These are phyloP conservation scores for Atherinosoma microstoma DNA, from an alignment of 2,797 vertebrate genomes.

Conservation along the genomic window DNA sequence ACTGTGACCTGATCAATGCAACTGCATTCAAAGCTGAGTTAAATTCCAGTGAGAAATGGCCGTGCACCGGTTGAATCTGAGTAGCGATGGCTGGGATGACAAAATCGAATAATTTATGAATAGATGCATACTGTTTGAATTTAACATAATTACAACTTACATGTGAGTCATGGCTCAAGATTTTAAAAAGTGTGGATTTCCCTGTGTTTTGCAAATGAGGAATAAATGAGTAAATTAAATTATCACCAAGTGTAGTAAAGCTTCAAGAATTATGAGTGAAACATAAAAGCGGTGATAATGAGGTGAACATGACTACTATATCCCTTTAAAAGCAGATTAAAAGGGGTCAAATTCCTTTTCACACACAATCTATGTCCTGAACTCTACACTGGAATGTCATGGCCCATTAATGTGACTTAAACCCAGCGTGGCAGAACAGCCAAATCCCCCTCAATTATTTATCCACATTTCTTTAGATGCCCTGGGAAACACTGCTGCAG, in stretches of 20 bases:
- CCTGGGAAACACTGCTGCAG: conserved; percentile 54
- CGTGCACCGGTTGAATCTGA: background rate
- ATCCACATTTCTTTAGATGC: conserved; percentile 51
- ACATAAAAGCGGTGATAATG: conserved; percentile 13
- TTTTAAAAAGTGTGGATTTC: background rate
- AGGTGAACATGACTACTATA: conserved; percentile 41
- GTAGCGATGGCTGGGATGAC: background rate
- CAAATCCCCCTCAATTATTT: conserved; percentile 56
- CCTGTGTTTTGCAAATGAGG: background rate
- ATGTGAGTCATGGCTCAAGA: background rate
- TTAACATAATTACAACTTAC: background rate
- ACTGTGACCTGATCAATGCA: background rate
- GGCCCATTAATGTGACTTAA: conserved; percentile 51
- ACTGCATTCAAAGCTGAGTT: background rate
- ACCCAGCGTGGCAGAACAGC: conserved; percentile 55
- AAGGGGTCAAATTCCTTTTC: conserved; percentile 64
- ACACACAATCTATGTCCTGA: conserved; percentile 39
- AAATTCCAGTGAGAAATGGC: background rate
- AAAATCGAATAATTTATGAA: background rate
- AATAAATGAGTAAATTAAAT: background rate
- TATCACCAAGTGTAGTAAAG: background rate
- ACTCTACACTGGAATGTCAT: conserved; percentile 41
- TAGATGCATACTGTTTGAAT: background rate
- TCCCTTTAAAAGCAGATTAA: conserved; percentile 75
- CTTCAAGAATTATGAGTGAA: background rate